phyloP scores from a whole-genome alignment of 1,140 invertebrate species.

The Thaumetopoea pityocampa region DNA sequence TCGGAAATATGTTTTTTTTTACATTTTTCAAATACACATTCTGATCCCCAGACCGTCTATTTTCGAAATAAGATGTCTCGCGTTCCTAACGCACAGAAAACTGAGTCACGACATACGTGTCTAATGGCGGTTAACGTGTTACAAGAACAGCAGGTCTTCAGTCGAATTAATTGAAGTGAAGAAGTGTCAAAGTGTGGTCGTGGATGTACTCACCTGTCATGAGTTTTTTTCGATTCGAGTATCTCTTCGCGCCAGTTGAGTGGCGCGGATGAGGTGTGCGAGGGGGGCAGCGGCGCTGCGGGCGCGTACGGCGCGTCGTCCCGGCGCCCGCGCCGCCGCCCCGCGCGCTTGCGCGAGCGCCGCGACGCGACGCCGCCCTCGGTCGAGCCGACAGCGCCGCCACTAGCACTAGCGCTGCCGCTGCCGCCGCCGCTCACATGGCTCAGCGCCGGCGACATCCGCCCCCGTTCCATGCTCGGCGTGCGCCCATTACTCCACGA shows the following conservation, averaged over 20 bases:
- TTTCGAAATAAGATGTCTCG: no score
- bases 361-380: slow-evolving; percentile 13
- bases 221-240: slow-evolving; percentile 53
- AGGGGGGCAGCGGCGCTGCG: slow-evolving; percentile 22
- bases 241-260: slow-evolving; percentile 63
- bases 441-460: slow-evolving; percentile 34
- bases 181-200: no score
- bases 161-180: no score
- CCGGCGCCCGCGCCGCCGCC: slow-evolving; percentile 15
- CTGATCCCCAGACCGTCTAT: no score
- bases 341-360: slow-evolving; percentile 24
- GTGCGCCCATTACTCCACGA: slow-evolving; percentile 33
- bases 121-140: no score
- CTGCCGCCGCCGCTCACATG: slow-evolving; percentile 17
- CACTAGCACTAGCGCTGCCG: slow-evolving; percentile 14
- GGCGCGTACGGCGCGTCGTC: slow-evolving; percentile 14
- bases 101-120: no score
- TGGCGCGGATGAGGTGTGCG: slow-evolving; percentile 15
- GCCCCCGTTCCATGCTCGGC: slow-evolving; percentile 39
- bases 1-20: no score
- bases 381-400: background rate
- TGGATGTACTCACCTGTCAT: slow-evolving; percentile 36
- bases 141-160: no score
- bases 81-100: no score
- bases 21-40: no score